phyloP scores from a whole-genome alignment of 2,797 vertebrate genomes.

The Aplochiton taeniatus region DNA sequence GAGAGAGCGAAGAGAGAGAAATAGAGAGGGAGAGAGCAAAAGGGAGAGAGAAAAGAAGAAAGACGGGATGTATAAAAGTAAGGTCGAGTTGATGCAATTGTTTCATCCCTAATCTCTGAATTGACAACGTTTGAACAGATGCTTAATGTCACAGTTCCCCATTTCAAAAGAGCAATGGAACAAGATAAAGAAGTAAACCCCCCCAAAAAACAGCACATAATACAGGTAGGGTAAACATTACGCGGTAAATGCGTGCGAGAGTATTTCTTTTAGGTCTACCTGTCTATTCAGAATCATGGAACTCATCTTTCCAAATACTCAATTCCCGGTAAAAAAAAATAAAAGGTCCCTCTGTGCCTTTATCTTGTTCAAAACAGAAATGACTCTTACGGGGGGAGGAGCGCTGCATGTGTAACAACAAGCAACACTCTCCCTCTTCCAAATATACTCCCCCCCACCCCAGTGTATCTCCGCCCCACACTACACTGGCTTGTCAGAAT shows the following conservation, averaged over 20 bases:
- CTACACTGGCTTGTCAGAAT: conserved; percentile 33
- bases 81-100: conserved; percentile 6
- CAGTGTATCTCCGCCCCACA: conserved; percentile 30
- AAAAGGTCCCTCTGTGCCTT: conserved; percentile 6
- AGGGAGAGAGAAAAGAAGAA: conserved; percentile 24
- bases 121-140: conserved; percentile 13
- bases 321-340: neutral
- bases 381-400: conserved; percentile 9
- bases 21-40: conserved; percentile 2
- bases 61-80: neutral
- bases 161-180: conserved; percentile 19
- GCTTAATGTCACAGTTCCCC: conserved; percentile 18
- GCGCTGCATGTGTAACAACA: conserved; percentile 12
- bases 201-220: neutral
- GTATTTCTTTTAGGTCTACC: neutral
- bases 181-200: neutral
- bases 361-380: neutral
- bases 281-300: neutral
- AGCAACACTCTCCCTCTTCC: conserved; percentile 13
- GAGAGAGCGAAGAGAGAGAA: conserved; percentile 13
- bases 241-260: neutral
- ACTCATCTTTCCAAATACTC: conserved; percentile 16
- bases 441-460: conserved; percentile 22
- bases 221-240: neutral
- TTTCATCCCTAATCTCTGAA: conserved; percentile 6